Evolutionary conservation across 2,113 vertebrate genomes (phyloP).

Genomic region (Dermatemys mawii): DNA sequence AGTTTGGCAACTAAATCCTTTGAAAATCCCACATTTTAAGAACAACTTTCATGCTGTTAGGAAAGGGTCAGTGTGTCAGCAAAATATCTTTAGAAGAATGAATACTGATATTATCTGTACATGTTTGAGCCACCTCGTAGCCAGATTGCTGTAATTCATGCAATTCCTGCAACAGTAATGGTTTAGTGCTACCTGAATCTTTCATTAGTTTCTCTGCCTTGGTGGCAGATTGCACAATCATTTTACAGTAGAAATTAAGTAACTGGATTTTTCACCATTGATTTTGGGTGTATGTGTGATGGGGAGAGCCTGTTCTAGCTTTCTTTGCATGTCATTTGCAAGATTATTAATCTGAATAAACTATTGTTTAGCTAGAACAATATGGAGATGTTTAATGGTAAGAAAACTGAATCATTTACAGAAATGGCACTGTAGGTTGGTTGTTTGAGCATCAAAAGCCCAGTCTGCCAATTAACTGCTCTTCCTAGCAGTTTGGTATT

Average conservation of each 20-base stretch:
- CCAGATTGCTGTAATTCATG: not conserved
- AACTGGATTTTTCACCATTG: not conserved
- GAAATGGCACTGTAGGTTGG: not conserved
- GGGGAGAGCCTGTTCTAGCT: not conserved
- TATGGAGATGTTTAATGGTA: not conserved
- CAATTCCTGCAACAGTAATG: not conserved
- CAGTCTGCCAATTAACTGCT: not conserved
- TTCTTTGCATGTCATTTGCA: not conserved
- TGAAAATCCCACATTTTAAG: not conserved
- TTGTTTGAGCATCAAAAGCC: not conserved
- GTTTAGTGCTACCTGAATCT: not conserved
- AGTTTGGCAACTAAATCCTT: accelerated
- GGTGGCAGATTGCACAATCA: not conserved
- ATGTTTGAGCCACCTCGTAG: not conserved
- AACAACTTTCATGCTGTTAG: not conserved
- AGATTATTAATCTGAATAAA: not conserved
- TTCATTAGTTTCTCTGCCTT: not conserved
- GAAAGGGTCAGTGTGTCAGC: not conserved
- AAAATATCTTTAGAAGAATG: not conserved
- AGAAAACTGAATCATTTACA: not conserved
- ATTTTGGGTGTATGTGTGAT: not conserved
- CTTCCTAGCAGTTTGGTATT: not conserved
- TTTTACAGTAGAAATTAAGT: not conserved
- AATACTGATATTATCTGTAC: not conserved
- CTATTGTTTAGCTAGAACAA: not conserved